Percentiles rank a stretch among this genome's conserved stretches.
phyloP scores from a whole-genome alignment of 2,888 invertebrate species.

The Lithophane socia region DNA sequence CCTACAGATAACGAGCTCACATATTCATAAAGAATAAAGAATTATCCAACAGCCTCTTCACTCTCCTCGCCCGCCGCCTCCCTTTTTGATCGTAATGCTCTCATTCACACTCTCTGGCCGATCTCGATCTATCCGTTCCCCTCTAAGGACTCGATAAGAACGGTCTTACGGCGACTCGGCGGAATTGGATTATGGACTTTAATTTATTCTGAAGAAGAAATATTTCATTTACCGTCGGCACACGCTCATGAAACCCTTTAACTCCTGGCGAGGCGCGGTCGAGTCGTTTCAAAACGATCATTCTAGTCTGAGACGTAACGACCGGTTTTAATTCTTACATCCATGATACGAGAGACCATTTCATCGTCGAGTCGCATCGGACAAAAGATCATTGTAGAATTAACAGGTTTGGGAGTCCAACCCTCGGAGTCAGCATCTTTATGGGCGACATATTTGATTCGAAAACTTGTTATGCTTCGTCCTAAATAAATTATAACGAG shows the following conservation, averaged over 20 bases:
- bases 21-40: conserved; percentile 91
- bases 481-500: conserved; percentile 91
- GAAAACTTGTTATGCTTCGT: conserved; percentile 90
- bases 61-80: conserved; percentile 78
- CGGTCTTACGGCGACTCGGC: conserved; percentile 76
- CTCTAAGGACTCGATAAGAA: conserved; percentile 84
- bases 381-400: conserved; percentile 87
- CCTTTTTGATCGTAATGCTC: conserved; percentile 85
- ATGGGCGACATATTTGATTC: conserved; percentile 91
- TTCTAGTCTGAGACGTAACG: conserved; percentile 82
- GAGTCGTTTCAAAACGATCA: conserved; percentile 87
- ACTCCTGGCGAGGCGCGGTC: conserved; percentile 77
- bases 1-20: conserved; percentile 88
- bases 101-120: conserved; percentile 89
- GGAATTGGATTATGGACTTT: conserved; percentile 89
- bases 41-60: conserved; percentile 86
- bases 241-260: conserved; percentile 88
- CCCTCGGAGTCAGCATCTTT: conserved; percentile 89
- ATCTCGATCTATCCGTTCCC: conserved; percentile 89
- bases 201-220: conserved; percentile 89
- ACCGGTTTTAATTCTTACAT: conserved; percentile 90
- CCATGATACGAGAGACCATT: conserved; percentile 86
- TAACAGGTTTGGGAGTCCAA: conserved; percentile 85
- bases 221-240: conserved; percentile 87
- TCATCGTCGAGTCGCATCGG: conserved; percentile 76